Conservation (phyloP, 2,797 vertebrate genomes). For the Sebastes alutus region DNA sequence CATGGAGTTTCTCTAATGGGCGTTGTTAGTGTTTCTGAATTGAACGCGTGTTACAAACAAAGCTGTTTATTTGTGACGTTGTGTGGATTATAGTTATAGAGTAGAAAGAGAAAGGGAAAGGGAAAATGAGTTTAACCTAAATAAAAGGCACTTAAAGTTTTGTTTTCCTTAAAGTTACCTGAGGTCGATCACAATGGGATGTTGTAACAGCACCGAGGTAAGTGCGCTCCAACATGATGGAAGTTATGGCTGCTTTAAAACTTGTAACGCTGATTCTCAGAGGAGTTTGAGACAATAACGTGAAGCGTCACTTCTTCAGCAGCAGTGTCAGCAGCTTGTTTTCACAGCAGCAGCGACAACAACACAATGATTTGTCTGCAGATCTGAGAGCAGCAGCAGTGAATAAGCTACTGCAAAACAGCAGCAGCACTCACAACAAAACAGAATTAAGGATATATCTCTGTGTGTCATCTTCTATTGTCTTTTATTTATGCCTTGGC, state of each 20-base stretch:
- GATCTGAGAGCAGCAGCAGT: not conserved
- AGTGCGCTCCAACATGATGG: not conserved
- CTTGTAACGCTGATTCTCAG: not conserved
- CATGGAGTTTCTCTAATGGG: not conserved
- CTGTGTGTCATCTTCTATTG: not conserved
- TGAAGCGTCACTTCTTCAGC: conserved; percentile 15
- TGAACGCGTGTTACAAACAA: not conserved
- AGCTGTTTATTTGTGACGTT: not conserved
- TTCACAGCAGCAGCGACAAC: not conserved
- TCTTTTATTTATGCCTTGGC: conserved; percentile 51
- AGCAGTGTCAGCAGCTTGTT: conserved; percentile 3
- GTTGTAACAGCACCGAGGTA: conserved; percentile 75
- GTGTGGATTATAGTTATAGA: rapidly evolving
- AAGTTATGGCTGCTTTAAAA: not conserved
- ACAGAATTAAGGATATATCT: not conserved
- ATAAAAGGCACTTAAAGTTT: conserved; percentile 28
- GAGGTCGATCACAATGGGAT: conserved; percentile 69
- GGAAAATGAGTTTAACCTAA: conserved; percentile 8
- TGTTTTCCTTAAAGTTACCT: not conserved
- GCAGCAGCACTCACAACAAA: not conserved
- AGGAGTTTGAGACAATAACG: not conserved
- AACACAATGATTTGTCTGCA: conserved; percentile 1
- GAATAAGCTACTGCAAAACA: not conserved
- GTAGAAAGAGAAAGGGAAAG: not conserved
- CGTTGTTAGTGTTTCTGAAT: not conserved